Evolutionary conservation across 1,140 invertebrate genomes (phyloP).

Genomic region (Akabosia matsudoensis): DNA sequence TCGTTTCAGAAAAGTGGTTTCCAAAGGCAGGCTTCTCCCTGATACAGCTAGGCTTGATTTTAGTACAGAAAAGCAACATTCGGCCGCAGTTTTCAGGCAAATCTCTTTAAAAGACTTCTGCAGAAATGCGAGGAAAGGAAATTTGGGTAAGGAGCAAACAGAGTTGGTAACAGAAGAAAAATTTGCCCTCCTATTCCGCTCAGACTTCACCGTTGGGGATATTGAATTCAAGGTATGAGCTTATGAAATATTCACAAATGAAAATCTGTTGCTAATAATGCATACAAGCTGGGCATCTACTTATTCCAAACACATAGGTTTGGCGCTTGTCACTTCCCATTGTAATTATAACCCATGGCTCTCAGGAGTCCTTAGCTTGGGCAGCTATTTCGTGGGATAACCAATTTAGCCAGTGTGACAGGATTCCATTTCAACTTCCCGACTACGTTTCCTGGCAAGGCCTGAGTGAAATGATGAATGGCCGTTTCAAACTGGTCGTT

Average conservation of each 20-base stretch:
- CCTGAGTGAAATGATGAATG: neutral
- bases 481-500: neutral
- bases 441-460: neutral
- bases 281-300: neutral
- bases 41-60: neutral
- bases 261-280: neutral
- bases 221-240: neutral
- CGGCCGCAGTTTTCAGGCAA: neutral
- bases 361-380: neutral
- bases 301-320: neutral
- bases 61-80: neutral
- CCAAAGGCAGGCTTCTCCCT: neutral
- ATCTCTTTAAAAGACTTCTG: neutral
- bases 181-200: neutral
- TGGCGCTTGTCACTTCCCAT: neutral
- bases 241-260: neutral
- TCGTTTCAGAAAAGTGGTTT: neutral
- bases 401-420: neutral
- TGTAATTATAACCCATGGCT: neutral
- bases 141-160: neutral
- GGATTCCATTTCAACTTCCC: neutral
- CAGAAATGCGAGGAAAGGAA: neutral
- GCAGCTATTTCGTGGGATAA: neutral
- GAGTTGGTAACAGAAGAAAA: slow-evolving; percentile 1
- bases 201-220: slow-evolving; percentile 1